Percentiles rank a stretch among this genome's conserved stretches.
phyloP scores from a whole-genome alignment of 2,797 vertebrate genomes.

The Helicolenus hilgendorfi region DNA sequence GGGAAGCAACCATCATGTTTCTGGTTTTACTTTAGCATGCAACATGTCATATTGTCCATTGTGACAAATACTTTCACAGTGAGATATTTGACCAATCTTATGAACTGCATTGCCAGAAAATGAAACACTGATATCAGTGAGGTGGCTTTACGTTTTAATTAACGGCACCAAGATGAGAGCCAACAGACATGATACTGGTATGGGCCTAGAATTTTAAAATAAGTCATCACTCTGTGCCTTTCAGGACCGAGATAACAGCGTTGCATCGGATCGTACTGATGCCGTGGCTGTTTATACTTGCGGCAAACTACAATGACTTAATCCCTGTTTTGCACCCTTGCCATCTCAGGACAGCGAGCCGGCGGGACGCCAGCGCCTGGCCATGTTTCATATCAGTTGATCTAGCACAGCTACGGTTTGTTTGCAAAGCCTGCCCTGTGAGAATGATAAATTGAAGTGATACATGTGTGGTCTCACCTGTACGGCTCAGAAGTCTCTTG shows the following conservation, averaged over 20 bases:
- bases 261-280: not conserved
- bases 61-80: not conserved
- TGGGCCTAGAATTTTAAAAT: slow-evolving; percentile 1
- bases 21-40: not conserved
- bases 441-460: slow-evolving; percentile 89
- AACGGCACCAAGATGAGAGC: not conserved
- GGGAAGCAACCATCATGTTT: too few species aligned
- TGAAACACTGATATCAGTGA: not conserved
- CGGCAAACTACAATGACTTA: slow-evolving; percentile 56
- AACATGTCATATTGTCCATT: not conserved
- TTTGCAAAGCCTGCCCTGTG: slow-evolving; percentile 82
- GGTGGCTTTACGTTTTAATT: not conserved
- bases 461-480: slow-evolving; percentile 86
- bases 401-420: slow-evolving; percentile 57
- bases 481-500: slow-evolving; percentile 73
- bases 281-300: slow-evolving; percentile 41
- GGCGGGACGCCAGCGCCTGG: slow-evolving; percentile 28
- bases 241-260: slow-evolving; percentile 18
- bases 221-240: not conserved
- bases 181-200: not conserved
- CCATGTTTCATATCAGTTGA: slow-evolving; percentile 74
- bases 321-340: slow-evolving; percentile 67
- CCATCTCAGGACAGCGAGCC: slow-evolving; percentile 56
- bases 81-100: not conserved
- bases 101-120: not conserved